A percentile compares a stretch with the other conserved stretches of the same genome.
phyloP scores from a whole-genome alignment of 2,888 invertebrate species.

The Copidosoma aretas region DNA sequence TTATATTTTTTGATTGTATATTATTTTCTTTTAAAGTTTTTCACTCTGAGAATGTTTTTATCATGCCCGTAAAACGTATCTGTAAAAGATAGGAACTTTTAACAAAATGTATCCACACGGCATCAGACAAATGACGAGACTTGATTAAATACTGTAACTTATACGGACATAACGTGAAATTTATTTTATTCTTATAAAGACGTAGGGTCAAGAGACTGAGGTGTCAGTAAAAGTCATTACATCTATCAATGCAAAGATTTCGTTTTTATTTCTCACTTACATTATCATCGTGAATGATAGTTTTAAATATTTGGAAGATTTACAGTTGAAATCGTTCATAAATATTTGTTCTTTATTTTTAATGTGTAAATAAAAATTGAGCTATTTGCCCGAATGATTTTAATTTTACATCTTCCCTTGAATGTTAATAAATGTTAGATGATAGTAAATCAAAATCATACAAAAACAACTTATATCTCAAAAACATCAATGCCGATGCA shows the following conservation, averaged over 20 bases:
- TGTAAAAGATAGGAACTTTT: conserved; percentile 13
- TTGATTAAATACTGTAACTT: conserved; percentile 1
- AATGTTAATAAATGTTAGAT: conserved; percentile 14
- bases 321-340: conserved; percentile 24
- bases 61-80: conserved; percentile 14
- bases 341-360: conserved; percentile 5
- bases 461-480: background rate
- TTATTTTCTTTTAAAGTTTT: background rate
- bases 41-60: background rate
- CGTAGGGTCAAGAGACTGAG: background rate
- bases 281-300: background rate
- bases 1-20: background rate
- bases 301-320: conserved; percentile 16
- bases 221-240: background rate
- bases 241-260: background rate
- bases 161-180: background rate
- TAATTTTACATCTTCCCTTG: conserved; percentile 23
- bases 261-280: conserved; percentile 14
- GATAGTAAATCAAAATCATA: background rate
- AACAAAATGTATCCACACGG: conserved; percentile 49
- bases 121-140: conserved; percentile 15
- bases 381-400: conserved; percentile 20
- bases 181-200: background rate
- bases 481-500: conserved; percentile 19
- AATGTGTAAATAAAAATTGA: conserved; percentile 17